Evolutionary conservation across 1,140 invertebrate genomes (phyloP).

Genomic region (Zophobas atratus): DNA sequence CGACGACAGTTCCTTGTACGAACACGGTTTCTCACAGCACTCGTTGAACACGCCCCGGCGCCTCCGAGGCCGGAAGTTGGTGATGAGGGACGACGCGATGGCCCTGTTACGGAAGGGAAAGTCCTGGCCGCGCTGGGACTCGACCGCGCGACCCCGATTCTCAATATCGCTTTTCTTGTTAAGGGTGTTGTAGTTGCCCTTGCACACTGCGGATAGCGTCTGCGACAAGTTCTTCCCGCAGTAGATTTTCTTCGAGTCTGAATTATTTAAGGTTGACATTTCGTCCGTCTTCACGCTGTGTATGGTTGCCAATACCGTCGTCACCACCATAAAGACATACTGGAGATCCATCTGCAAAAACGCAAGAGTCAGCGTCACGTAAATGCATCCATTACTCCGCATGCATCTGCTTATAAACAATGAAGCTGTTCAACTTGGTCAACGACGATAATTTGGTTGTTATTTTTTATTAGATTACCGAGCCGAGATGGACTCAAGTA

Average conservation of each 20-base stretch:
- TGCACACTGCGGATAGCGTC: slow-evolving; percentile 53
- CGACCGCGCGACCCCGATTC: background rate
- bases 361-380: background rate
- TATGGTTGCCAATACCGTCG: slow-evolving; percentile 11
- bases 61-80: slow-evolving; percentile 57
- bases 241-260: slow-evolving; percentile 48
- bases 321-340: slow-evolving; percentile 33
- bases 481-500: background rate
- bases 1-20: slow-evolving; percentile 62
- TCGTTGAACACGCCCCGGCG: slow-evolving; percentile 66
- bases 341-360: slow-evolving; percentile 44
- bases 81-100: slow-evolving; percentile 58
- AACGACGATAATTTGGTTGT: slow-evolving; percentile 37
- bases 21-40: slow-evolving; percentile 68
- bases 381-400: slow-evolving; percentile 6
- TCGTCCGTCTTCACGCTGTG: slow-evolving; percentile 9
- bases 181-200: slow-evolving; percentile 54
- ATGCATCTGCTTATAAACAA: slow-evolving; percentile 33
- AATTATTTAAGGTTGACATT: background rate
- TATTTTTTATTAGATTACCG: slow-evolving; percentile 36
- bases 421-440: slow-evolving; percentile 29
- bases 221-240: slow-evolving; percentile 54
- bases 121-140: slow-evolving; percentile 32
- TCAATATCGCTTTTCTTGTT: slow-evolving; percentile 46
- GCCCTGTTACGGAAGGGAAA: slow-evolving; percentile 53